These are phyloP conservation scores for Nematolebias whitei DNA, from an alignment of 2,113 vertebrate species.

Conservation along the genomic window DNA sequence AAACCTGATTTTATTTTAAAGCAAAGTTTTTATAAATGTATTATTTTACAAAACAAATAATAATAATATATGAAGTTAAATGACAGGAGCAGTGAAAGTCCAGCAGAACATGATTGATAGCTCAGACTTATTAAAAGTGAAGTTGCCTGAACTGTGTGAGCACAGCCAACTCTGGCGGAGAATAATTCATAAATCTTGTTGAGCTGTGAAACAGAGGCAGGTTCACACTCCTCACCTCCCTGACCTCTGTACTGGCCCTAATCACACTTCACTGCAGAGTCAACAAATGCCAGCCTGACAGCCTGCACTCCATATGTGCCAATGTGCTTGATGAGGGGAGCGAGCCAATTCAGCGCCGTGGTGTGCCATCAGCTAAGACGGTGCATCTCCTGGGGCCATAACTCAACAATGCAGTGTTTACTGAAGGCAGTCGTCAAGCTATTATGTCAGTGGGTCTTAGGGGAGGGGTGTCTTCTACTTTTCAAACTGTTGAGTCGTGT, in stretches of 20 bases:
- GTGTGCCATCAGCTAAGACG: slow-evolving; percentile 49
- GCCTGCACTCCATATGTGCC: slow-evolving; percentile 58
- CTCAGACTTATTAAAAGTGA: neutral
- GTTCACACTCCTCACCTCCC: slow-evolving; percentile 53
- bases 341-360: slow-evolving; percentile 33
- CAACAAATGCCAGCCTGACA: slow-evolving; percentile 56
- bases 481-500: slow-evolving; percentile 63
- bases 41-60: too few species aligned
- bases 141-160: neutral
- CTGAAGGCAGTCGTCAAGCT: slow-evolving; percentile 63
- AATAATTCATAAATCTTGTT: slow-evolving; percentile 35
- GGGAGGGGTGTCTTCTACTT: slow-evolving; percentile 39
- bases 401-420: slow-evolving; percentile 73
- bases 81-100: neutral
- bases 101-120: neutral
- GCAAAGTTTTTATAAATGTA: too few species aligned
- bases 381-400: slow-evolving; percentile 53
- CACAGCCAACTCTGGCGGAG: slow-evolving; percentile 4
- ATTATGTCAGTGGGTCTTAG: slow-evolving; percentile 57
- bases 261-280: slow-evolving; percentile 69
- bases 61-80: too few species aligned
- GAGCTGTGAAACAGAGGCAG: slow-evolving; percentile 44
- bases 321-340: slow-evolving; percentile 38
- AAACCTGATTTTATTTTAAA: too few species aligned
- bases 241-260: slow-evolving; percentile 52